A percentile compares a stretch with the other conserved stretches of the same genome.
Conservation (phyloP, 2,113 vertebrate species). For the Bungarus multicinctus region DNA sequence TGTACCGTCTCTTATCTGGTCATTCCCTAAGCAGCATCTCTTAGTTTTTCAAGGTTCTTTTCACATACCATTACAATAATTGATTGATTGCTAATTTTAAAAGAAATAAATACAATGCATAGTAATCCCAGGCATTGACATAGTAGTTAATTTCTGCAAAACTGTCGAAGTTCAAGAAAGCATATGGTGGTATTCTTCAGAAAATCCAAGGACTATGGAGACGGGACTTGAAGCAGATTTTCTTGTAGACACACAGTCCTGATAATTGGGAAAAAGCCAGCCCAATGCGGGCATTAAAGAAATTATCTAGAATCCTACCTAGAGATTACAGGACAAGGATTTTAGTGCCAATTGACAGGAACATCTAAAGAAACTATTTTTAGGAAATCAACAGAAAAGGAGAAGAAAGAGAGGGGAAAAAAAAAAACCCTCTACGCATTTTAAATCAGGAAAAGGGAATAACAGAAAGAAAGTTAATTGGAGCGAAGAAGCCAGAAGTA, state of each 20-base stretch:
- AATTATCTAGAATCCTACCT: slow-evolving; percentile 17
- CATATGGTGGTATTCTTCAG: slow-evolving; percentile 39
- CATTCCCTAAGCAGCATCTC: background rate
- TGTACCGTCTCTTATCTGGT: background rate
- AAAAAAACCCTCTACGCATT: background rate
- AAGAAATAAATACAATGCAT: background rate
- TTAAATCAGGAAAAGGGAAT: slow-evolving; percentile 46
- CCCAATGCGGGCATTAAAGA: slow-evolving; percentile 57
- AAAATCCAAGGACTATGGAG: slow-evolving; percentile 40
- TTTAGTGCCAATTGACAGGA: slow-evolving; percentile 22
- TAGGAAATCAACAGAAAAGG: slow-evolving; percentile 11
- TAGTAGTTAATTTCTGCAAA: slow-evolving; percentile 33
- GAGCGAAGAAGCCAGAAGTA: background rate
- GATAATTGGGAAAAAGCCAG: slow-evolving; percentile 36
- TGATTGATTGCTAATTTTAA: background rate
- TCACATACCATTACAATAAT: background rate
- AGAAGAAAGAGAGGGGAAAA: background rate
- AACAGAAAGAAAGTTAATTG: slow-evolving; percentile 17
- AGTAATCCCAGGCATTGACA: background rate
- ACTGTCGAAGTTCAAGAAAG: slow-evolving; percentile 26
- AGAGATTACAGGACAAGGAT: slow-evolving; percentile 49
- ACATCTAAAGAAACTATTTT: slow-evolving; percentile 41
- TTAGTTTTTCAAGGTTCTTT: background rate
- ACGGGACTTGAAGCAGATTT: slow-evolving; percentile 53
- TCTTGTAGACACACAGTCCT: slow-evolving; percentile 42